Base-by-base conservation (phyloP, 2,888 invertebrate species). In the Cephus sareptanus region DNA sequence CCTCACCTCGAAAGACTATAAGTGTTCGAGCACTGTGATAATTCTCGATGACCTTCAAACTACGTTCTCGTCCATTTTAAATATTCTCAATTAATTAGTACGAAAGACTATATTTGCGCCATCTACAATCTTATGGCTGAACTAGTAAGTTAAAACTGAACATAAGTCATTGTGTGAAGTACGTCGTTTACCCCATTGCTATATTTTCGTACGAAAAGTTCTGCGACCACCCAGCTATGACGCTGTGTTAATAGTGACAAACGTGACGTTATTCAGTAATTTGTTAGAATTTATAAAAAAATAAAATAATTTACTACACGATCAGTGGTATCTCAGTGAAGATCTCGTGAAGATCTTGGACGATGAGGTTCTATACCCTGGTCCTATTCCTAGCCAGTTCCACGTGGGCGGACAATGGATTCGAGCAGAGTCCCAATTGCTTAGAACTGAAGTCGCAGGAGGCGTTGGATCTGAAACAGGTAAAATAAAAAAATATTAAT, bases 321-420 rank as follows among this genome's bases (percentile, higher is more conserved):
- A 56, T 9, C 56, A 56, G 56, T 56, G 56, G 9, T 15, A 56
- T 23, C 56, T 56, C 23, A 56, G 56, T 56, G 23, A 56, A 56
- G 56, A 56, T 56, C 56, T 56, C 23, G 23, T 40, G 40, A 40
- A 40, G 40, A 40, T 40, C 40, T 40, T 40, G 71, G 31, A 34
- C 71, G 31, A 88, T 85, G 84, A 86, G 83, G 86, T 87, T 86
- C 87, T 85, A 82, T 79, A 77, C 84, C 76, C 77, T 86, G 76
- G 81, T 87, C 84, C 77, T 87, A 83, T 79, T 86, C 77, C 76
- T 86, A 69, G 80, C 81, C 80, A 84, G 85, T 81, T 81, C 82
- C 82, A 84, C 87, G 74, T 34, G 34, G 74, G 37, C 74, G 31
- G 34, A 74, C 37, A 35, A 35, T 30, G 34, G 30, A 30, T 74